Percentiles rank a stretch among this genome's conserved stretches.
Evolutionary conservation across 2,888 invertebrate species (phyloP).

Genomic region (Orthosia incerta): DNA sequence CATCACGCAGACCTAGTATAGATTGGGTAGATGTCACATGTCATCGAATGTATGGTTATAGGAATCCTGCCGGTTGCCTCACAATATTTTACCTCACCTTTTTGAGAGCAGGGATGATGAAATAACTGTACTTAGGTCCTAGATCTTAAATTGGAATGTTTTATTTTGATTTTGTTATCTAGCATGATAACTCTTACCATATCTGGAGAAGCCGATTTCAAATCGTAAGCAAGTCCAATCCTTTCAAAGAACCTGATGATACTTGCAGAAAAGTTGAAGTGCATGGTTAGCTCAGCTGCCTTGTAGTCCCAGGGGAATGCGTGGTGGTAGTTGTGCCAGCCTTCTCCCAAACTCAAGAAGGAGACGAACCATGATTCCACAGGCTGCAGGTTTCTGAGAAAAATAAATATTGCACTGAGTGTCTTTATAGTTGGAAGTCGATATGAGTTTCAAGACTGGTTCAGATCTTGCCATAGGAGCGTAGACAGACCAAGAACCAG

Average conservation of each 20-base stretch:
- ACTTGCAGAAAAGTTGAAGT: constrained; percentile 91
- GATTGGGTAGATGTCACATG: not conserved
- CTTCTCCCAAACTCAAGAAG: constrained; percentile 94
- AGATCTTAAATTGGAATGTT: too few species aligned
- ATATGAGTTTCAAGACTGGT: too few species aligned
- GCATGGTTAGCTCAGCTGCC: constrained; percentile 94
- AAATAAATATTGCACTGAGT: not conserved
- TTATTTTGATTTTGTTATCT: not conserved
- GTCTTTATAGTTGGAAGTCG: not conserved
- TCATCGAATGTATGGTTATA: not conserved
- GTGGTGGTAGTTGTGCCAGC: constrained; percentile 98
- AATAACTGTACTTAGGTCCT: not conserved
- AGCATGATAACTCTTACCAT: constrained; percentile 69
- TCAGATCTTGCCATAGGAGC: too few species aligned
- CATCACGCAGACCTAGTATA: not conserved
- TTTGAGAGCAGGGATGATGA: not conserved
- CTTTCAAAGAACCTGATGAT: constrained; percentile 92
- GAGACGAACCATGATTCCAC: constrained; percentile 94
- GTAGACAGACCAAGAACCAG: too few species aligned
- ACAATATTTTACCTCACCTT: not conserved
- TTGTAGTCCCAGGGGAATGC: constrained; percentile 98
- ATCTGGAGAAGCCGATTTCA: constrained; percentile 87
- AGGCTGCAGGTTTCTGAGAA: constrained; percentile 93
- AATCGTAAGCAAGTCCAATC: constrained; percentile 92
- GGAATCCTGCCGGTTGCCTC: not conserved